phyloP scores from a whole-genome alignment of 2,113 vertebrate species.

The Saguinus midas region DNA sequence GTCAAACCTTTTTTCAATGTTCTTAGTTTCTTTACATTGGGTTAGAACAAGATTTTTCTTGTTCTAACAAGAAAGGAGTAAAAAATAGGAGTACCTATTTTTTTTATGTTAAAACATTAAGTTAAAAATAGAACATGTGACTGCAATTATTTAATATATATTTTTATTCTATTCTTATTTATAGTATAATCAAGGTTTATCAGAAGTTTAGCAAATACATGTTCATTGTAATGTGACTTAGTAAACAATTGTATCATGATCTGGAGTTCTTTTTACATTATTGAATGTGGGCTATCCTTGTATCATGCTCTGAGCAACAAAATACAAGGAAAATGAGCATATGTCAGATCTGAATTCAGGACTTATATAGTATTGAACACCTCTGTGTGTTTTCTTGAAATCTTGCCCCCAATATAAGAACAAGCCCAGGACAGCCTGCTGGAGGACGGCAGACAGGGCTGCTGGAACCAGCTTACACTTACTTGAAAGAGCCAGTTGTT shows the following conservation, averaged over 20 bases:
- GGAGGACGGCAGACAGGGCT: neutral
- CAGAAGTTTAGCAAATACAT: neutral
- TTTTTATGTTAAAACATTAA: neutral
- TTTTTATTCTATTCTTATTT: neutral
- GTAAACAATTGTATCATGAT: neutral
- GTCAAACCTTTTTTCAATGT: no score
- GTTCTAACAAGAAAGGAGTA: no score
- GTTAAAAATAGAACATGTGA: neutral
- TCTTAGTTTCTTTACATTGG: no score
- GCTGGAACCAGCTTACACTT: neutral
- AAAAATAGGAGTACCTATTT: neutral
- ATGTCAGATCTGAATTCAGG: neutral
- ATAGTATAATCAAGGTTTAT: neutral
- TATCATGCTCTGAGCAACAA: neutral
- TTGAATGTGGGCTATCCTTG: neutral
- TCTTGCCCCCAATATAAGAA: neutral
- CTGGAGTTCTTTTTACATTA: neutral
- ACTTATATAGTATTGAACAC: neutral
- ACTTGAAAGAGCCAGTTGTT: neutral
- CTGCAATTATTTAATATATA: neutral
- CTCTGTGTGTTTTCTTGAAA: neutral
- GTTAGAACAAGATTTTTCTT: no score
- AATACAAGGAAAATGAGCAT: neutral
- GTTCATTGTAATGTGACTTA: neutral
- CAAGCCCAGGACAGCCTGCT: neutral